Evolutionary conservation across 2,888 invertebrate genomes (phyloP).

Genomic region (Aphodius granarius): DNA sequence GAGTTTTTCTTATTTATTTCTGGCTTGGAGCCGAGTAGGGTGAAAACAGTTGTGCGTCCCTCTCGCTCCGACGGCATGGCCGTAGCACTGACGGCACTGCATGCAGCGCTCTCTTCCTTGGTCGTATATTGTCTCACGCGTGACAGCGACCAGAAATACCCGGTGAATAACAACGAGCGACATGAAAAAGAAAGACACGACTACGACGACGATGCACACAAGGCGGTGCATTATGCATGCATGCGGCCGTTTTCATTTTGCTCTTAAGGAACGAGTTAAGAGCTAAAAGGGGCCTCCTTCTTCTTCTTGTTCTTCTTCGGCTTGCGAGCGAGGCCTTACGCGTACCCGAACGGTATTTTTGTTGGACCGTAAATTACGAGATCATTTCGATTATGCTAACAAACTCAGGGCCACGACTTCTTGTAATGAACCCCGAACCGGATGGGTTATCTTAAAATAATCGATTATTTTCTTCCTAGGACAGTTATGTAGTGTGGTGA

Average conservation of each 20-base stretch:
- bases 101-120: conserved; percentile 10
- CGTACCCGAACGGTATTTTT: background rate
- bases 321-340: background rate
- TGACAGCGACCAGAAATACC: conserved; percentile 15
- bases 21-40: conserved; percentile 11
- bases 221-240: background rate
- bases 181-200: conserved; percentile 1
- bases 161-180: conserved; percentile 14
- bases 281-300: background rate
- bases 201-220: background rate
- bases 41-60: conserved; percentile 2
- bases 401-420: background rate
- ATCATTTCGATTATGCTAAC: background rate
- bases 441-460: background rate
- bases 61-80: conserved; percentile 2
- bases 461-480: too few species aligned
- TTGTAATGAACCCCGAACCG: background rate
- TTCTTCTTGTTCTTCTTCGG: background rate
- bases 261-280: background rate
- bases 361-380: background rate
- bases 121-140: conserved; percentile 9
- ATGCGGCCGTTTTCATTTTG: background rate
- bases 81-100: background rate
- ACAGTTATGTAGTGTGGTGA: too few species aligned
- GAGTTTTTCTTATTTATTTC: conserved; percentile 1